These are phyloP conservation scores for Pelusios castaneus DNA, from an alignment of 2,113 vertebrate species.

Conservation along the genomic window DNA sequence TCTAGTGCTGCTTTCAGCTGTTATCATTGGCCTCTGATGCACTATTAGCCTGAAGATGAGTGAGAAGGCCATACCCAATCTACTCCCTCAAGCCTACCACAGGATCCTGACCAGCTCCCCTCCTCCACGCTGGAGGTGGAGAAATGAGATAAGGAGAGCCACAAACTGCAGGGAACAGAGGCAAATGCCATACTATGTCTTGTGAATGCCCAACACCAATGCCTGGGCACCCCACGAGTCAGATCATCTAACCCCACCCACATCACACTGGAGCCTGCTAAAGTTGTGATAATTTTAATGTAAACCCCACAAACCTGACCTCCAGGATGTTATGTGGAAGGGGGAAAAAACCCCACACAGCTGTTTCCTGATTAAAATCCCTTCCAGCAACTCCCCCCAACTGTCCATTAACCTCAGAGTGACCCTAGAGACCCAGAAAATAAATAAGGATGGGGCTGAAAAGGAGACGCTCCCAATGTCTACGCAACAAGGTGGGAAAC, in stretches of 20 bases:
- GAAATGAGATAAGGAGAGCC: not conserved
- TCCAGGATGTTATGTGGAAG: not conserved
- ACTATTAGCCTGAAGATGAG: not conserved
- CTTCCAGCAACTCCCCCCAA: not conserved
- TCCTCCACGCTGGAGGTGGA: not conserved
- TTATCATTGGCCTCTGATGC: not conserved
- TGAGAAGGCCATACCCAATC: not conserved
- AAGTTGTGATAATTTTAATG: not conserved
- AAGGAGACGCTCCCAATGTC: not conserved
- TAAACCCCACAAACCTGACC: not conserved
- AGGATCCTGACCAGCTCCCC: not conserved
- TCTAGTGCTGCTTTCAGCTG: not conserved
- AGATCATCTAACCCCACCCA: not conserved
- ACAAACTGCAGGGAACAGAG: not conserved
- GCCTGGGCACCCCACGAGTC: not conserved
- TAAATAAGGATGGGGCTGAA: not conserved
- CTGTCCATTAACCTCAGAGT: not conserved
- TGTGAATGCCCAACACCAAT: not conserved
- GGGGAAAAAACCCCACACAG: not conserved
- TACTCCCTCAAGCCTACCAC: not conserved
- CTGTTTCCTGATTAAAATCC: not conserved
- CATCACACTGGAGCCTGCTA: too few relatives aligned
- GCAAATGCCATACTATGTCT: not conserved
- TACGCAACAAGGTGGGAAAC: not conserved
- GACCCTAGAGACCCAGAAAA: not conserved